Evolutionary conservation across 2,113 vertebrate species (phyloP).

Genomic region (Mungos mungo): DNA sequence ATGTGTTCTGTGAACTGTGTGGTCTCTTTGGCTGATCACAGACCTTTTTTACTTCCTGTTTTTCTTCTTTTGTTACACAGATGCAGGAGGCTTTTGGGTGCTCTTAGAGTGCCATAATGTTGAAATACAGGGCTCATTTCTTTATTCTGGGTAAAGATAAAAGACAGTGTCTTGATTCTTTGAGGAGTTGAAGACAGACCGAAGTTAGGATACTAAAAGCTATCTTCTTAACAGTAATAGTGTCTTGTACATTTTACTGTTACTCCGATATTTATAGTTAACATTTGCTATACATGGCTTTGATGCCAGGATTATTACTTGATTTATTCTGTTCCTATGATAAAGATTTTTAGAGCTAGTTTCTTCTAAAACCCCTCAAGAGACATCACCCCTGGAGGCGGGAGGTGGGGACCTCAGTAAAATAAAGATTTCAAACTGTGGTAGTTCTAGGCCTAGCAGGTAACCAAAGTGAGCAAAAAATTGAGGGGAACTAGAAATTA

Average conservation of each 20-base stretch:
- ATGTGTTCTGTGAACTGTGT: slow-evolving; percentile 65
- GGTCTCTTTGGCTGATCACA: slow-evolving; percentile 50
- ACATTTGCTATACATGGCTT: not conserved
- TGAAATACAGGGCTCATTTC: slow-evolving; percentile 47
- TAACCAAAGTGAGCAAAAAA: slow-evolving; percentile 38
- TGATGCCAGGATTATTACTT: not conserved
- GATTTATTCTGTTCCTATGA: not conserved
- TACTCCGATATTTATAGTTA: slow-evolving; percentile 28
- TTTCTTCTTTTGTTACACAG: slow-evolving; percentile 54
- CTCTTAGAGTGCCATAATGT: not conserved
- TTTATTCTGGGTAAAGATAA: slow-evolving; percentile 24
- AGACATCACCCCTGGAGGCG: not conserved
- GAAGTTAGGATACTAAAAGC: slow-evolving; percentile 33
- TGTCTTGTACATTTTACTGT: slow-evolving; percentile 40
- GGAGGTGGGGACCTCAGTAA: not conserved
- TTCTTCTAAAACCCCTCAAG: slow-evolving; percentile 15
- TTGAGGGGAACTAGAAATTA: not conserved
- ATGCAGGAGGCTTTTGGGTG: slow-evolving; percentile 32
- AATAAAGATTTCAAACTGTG: slow-evolving; percentile 16
- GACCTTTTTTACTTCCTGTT: slow-evolving; percentile 67
- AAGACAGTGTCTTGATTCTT: slow-evolving; percentile 40
- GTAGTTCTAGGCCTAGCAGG: not conserved
- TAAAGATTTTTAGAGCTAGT: slow-evolving; percentile 14
- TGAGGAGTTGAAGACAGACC: slow-evolving; percentile 33
- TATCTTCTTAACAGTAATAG: not conserved